Conservation (phyloP, 2,888 invertebrate genomes). For the Deroplatys truncata region DNA sequence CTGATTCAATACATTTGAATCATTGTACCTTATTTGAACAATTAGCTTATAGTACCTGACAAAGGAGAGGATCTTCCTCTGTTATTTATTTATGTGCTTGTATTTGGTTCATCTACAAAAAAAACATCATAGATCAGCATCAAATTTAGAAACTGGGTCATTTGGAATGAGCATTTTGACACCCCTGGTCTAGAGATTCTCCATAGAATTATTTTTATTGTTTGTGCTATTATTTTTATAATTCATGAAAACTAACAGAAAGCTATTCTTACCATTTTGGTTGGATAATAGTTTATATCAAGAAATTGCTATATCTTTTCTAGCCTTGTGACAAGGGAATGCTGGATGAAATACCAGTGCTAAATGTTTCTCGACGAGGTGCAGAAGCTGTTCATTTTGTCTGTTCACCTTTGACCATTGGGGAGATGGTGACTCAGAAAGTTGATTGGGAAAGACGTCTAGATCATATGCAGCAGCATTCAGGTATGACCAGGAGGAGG, state of each 20-base stretch:
- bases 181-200: too few species aligned
- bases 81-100: too few species aligned
- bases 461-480: constrained; percentile 91
- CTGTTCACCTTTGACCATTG: constrained; percentile 55
- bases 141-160: too few species aligned
- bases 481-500: constrained; percentile 51
- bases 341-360: constrained; percentile 61
- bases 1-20: too few species aligned
- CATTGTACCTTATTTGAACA: background rate
- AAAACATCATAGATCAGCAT: too few species aligned
- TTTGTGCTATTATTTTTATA: background rate
- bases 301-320: background rate
- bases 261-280: too few species aligned
- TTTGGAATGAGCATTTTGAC: too few species aligned
- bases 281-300: background rate
- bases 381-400: constrained; percentile 71
- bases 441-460: constrained; percentile 75
- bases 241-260: too few species aligned
- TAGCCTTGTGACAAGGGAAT: constrained; percentile 76
- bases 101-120: too few species aligned
- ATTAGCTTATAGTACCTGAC: background rate
- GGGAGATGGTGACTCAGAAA: constrained; percentile 57
- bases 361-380: constrained; percentile 65
- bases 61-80: too few species aligned
- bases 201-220: too few species aligned